Base-by-base conservation (phyloP, 2,888 invertebrate species). In the Thecophora atra region DNA sequence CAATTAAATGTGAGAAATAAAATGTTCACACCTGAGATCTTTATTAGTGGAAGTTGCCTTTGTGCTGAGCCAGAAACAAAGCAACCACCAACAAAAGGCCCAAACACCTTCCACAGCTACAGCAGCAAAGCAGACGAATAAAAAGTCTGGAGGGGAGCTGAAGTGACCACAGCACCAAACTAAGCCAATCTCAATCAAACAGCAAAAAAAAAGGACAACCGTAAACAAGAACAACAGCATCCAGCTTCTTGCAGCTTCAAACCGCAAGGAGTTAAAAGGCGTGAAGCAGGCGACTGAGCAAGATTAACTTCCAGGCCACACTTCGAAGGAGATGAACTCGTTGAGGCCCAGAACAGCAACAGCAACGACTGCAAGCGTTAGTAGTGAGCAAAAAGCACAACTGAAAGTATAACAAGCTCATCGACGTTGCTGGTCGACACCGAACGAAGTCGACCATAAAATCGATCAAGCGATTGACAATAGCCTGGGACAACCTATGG, bases 1-100 rank as follows among this genome's bases (percentile, higher is more conserved):
- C 85, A 85, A 85, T 85, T 85, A 85, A 84, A 83, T 77, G 79
- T 78, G 77, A 79, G 75, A 78, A 78, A 77, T 79, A 77, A 77
- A 78, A 82, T 79, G 81, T 84, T 84, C 83, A 81, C 85, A 84
- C 85, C 83, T 84, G 84, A 85, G 82, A 81, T 84, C 85, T 85
- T 85, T 84, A 85, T 85, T 85, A 85, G 81, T 79, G 77, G 78
- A 75, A 67, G 37, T 70, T 70, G 63, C 37, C 62, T 63, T 70
- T 62, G 70, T 70, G 70, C 37, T 21, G 51, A 51, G 37, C 28
- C 62, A 47, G 21, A 64, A 63, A 3, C 21, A 21, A 28, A 62
- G 37, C 28, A 37, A 30, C 6, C 37, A 37, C 6, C 37, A 37
- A 37, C 37, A 37, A 37, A 6, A 2, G 11, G 11, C 6, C 6